phyloP scores from a whole-genome alignment of 2,113 vertebrate species.

The Chloroceryle aenea region DNA sequence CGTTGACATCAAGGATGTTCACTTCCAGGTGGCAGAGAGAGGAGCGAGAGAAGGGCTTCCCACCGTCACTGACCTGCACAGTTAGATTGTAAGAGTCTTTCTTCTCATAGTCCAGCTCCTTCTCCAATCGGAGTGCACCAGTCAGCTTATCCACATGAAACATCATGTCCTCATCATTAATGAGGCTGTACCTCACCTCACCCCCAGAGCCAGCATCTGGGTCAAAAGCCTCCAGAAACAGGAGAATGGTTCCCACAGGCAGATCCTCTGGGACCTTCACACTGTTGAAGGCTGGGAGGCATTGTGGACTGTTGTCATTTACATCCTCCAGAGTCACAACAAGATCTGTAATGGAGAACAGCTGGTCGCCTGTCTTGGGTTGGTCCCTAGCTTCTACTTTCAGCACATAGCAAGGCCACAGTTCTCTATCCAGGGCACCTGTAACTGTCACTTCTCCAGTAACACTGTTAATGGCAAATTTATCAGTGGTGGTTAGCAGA shows the following conservation, averaged over 20 bases:
- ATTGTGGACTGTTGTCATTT: slow-evolving; percentile 93
- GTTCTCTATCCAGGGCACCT: slow-evolving; percentile 86
- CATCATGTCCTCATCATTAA: slow-evolving; percentile 80
- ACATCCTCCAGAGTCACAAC: slow-evolving; percentile 86
- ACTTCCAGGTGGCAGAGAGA: slow-evolving; percentile 91
- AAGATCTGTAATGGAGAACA: slow-evolving; percentile 83
- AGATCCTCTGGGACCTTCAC: slow-evolving; percentile 91
- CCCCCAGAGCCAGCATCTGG: slow-evolving; percentile 85
- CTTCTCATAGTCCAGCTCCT: slow-evolving; percentile 92
- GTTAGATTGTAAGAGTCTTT: slow-evolving; percentile 88
- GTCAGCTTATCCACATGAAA: slow-evolving; percentile 85
- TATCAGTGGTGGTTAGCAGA: slow-evolving; percentile 83
- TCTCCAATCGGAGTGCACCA: slow-evolving; percentile 86
- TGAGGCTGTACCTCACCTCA: slow-evolving; percentile 85
- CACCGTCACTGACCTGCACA: slow-evolving; percentile 86
- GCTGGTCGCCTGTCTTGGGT: slow-evolving; percentile 78
- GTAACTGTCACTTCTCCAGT: slow-evolving; percentile 87
- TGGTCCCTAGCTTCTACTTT: slow-evolving; percentile 90
- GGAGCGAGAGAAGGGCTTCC: slow-evolving; percentile 85
- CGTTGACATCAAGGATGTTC: slow-evolving; percentile 90
- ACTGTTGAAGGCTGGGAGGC: slow-evolving; percentile 81
- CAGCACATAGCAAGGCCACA: slow-evolving; percentile 80
- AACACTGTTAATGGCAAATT: slow-evolving; percentile 85
- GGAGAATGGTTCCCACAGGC: slow-evolving; percentile 83
- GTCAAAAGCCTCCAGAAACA: slow-evolving; percentile 91